Evolutionary conservation across 2,888 invertebrate genomes (phyloP).

Genomic region (Boloria euphrosyne): DNA sequence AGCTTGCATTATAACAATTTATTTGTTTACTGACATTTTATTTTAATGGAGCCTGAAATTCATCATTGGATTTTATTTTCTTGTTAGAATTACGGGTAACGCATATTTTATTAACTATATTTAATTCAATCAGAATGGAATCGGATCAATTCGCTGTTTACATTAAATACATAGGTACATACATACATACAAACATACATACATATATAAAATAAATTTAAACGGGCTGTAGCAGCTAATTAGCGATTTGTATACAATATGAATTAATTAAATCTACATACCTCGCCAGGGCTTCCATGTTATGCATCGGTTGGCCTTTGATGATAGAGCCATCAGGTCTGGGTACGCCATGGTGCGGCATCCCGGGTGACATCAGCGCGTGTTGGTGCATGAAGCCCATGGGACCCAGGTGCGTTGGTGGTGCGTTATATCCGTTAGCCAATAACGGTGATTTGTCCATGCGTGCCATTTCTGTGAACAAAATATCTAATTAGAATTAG

Average conservation of each 20-base stretch:
- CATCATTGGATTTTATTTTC: conserved; percentile 22
- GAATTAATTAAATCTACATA: conserved; percentile 53
- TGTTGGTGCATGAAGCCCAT: conserved; percentile 98
- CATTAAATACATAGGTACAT: no score
- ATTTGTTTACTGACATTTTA: conserved; percentile 36
- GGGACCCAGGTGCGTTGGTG: conserved; percentile 94
- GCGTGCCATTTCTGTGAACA: conserved; percentile 89
- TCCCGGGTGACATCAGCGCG: conserved; percentile 94
- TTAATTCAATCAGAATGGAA: no score
- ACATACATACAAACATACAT: no score
- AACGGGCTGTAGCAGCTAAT: no score
- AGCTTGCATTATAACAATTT: conserved; percentile 42
- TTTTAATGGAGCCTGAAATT: conserved; percentile 29
- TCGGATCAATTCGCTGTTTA: no score
- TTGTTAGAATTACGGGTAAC: not conserved
- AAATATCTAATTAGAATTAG: conserved; percentile 28
- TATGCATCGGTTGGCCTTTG: conserved; percentile 92
- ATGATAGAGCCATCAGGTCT: conserved; percentile 92
- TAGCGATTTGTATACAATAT: no score
- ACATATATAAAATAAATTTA: no score
- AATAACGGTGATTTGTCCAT: conserved; percentile 95
- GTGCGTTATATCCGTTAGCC: conserved; percentile 97
- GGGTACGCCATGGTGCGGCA: conserved; percentile 91
- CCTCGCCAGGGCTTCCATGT: conserved; percentile 96
- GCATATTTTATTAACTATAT: no score